Percentiles rank a stretch among this genome's conserved stretches.
These are phyloP conservation scores for Mormyrus lacerda DNA, from an alignment of 2,113 vertebrate genomes.

Conservation along the genomic window DNA sequence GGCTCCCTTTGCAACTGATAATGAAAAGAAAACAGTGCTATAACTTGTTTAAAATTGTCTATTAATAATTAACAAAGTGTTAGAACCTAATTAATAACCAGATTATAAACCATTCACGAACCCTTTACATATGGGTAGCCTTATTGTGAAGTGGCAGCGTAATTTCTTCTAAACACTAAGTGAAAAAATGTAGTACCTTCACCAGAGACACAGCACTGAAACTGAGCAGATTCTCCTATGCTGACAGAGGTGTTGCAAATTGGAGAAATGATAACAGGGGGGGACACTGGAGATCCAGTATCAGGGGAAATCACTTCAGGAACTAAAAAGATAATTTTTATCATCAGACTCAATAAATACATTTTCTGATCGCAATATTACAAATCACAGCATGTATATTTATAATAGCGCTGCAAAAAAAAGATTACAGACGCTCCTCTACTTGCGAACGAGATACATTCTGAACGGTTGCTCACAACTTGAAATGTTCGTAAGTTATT, in stretches of 20 bases:
- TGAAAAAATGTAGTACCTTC: conserved; percentile 61
- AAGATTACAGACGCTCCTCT: not conserved
- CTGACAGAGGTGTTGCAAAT: conserved; percentile 65
- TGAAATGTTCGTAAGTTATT: no score
- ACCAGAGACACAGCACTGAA: conserved; percentile 83
- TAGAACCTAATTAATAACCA: no score
- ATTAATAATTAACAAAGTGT: no score
- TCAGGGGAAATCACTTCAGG: conserved; percentile 90
- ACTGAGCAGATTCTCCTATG: conserved; percentile 77
- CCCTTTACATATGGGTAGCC: no score
- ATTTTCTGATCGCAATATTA: conserved; percentile 27
- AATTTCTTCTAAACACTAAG: not conserved
- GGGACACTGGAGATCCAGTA: conserved; percentile 73
- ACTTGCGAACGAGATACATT: no score
- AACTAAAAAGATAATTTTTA: conserved; percentile 56
- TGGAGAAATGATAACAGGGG: conserved; percentile 75
- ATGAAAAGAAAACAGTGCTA: no score
- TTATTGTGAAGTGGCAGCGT: no score
- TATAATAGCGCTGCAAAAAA: not conserved
- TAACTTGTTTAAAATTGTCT: no score
- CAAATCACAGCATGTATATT: not conserved
- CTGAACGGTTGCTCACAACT: no score
- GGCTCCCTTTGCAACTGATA: no score
- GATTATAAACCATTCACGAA: no score
- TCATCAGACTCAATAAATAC: conserved; percentile 19